phyloP scores from a whole-genome alignment of 2,797 vertebrate species.

The Carduelis carduelis region DNA sequence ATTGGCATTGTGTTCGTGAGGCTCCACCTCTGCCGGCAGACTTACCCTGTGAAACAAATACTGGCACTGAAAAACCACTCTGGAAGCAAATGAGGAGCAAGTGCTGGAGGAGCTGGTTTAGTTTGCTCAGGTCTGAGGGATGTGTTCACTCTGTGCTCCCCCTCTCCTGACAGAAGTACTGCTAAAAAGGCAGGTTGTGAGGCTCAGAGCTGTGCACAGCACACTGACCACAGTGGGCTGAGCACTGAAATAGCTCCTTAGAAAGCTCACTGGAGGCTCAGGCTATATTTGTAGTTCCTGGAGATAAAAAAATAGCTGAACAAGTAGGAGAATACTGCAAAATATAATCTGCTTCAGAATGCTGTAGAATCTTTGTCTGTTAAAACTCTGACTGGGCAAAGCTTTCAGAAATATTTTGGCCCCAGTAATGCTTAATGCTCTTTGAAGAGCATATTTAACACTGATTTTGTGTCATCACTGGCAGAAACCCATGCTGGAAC shows the following conservation, averaged over 20 bases:
- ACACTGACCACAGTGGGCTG: not conserved
- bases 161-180: not conserved
- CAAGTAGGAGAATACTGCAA: not conserved
- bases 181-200: not conserved
- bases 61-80: not conserved
- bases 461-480: not conserved
- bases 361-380: not conserved
- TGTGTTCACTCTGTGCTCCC: not conserved
- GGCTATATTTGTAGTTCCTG: not conserved
- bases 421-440: not conserved
- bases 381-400: not conserved
- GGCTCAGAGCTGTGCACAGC: not conserved
- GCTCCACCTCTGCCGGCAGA: slow-evolving; percentile 43
- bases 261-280: not conserved
- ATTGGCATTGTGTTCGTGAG: not conserved
- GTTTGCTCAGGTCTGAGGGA: not conserved
- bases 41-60: not conserved
- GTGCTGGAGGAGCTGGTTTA: not conserved
- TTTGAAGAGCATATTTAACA: not conserved
- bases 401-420: not conserved
- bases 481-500: not conserved
- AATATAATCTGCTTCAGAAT: not conserved
- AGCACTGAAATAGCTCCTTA: slow-evolving; percentile 3
- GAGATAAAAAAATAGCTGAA: not conserved
- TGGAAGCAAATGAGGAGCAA: not conserved